Base-by-base conservation (phyloP, 2,113 vertebrate species). In the Pongo pygmaeus region DNA sequence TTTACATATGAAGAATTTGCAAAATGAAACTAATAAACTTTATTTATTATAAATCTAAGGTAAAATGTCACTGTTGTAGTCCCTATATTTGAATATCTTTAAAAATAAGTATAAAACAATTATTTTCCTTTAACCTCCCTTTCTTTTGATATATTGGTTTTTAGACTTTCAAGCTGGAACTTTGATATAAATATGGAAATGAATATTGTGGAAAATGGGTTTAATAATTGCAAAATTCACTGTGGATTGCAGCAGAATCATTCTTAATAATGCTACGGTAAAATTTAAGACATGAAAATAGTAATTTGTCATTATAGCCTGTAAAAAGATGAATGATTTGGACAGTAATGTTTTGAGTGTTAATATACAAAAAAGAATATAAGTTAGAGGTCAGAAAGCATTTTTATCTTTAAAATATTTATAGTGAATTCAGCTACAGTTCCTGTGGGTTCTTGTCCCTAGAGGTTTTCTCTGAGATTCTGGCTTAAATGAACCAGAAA, bases 401-500 rank as follows among this genome's bases (percentile, higher is more conserved):
- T 97, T 98, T 98, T 98, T 97, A 89, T 95, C 95, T 83, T 94
- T 79, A 91, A 95, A 97, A 96, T 97, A 98, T 97, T 98, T 98
- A 97, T 96, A 97, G 97, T 88, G 50, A 97, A 84, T 93, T 90
- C 16, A 23, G 74, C 78, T 91, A 96, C 17, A 87, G 52, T 80
- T 96, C 69, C 97, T 93, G 61, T 95, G 69, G 48, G 72, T 91
- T 93, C 69, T 84, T 94, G 89, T 95, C 97, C 96, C 97, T 96
- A 89, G 97, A 96, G 96, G 20, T 94, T 97, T 96, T 84, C 88
- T 92, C 93, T 96, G 94, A 97, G 94, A 96, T 95, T 57, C 78
- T 95, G 75, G 89, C 94, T 97, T 98, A 98, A 98, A 97, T 97
- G 97, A 98, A 97, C 96, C 97, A 96, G 97, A 98, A 97, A 98